phyloP scores from a whole-genome alignment of 1,140 invertebrate genomes.

The Polypedilum vanderplanki region DNA sequence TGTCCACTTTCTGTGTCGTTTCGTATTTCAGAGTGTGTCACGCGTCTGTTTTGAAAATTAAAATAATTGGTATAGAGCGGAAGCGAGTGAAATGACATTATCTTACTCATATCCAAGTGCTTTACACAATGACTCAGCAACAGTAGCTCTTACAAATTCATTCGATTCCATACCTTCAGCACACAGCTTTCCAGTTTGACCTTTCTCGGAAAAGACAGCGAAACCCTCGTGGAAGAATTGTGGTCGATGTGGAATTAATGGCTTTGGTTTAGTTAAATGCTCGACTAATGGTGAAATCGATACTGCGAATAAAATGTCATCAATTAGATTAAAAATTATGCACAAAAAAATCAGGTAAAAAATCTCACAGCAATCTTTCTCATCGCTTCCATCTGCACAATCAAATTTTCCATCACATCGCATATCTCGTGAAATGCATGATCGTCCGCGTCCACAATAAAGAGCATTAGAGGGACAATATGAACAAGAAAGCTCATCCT shows the following conservation, averaged over 20 bases:
- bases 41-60: constrained; percentile 43
- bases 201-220: constrained; percentile 75
- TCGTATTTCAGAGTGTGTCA: constrained; percentile 50
- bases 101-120: constrained; percentile 66
- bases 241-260: constrained; percentile 55
- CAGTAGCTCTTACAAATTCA: constrained; percentile 49
- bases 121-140: constrained; percentile 68
- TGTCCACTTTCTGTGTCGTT: constrained; percentile 47
- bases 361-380: constrained; percentile 72
- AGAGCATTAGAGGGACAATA: constrained; percentile 63
- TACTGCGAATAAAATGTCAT: constrained; percentile 48
- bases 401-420: constrained; percentile 75
- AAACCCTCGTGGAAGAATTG: constrained; percentile 66
- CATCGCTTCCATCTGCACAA: constrained; percentile 79
- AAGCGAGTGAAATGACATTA: not conserved
- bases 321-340: constrained; percentile 12
- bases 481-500: constrained; percentile 68
- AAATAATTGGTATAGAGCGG: not conserved
- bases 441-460: constrained; percentile 68
- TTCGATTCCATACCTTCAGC: constrained; percentile 57
- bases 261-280: constrained; percentile 48
- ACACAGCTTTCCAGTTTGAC: constrained; percentile 70
- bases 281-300: constrained; percentile 62
- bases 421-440: constrained; percentile 61
- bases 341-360: not conserved